Base-by-base conservation (phyloP, 2,888 invertebrate species). In the Cosmia pyralina region DNA sequence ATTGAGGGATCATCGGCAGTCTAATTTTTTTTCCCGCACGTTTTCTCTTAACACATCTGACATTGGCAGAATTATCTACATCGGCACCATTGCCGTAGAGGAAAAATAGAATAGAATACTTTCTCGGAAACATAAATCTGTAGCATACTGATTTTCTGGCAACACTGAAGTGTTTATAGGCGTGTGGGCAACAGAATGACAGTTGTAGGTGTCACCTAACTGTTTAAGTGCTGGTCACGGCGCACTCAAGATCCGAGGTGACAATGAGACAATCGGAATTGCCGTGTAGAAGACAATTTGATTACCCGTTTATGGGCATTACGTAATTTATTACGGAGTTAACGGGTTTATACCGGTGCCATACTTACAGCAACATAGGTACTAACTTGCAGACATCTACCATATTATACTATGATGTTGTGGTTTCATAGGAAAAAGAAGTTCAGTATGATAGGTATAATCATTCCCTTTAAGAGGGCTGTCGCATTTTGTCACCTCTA, bases 201-300 rank as follows among this genome's bases (percentile, higher is more conserved):
- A 19, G 19, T 28, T 66, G 77, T 86, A 78, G 87, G 77, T 67
- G 84, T 77, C 52, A 72, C 28, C 55, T 63, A 71, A 72, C 74
- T 75, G 72, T 76, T 76, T 59, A 52, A 68, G 55, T 64, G 66
- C 46, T 69, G 74, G 66, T 74, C 67, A 53, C 22, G 28, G 59
- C 34, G 59, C 46, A 59, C 17, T 64, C 52, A 44, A 17, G 44
- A 70, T 65, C 52, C n/a, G 50, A 77, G 60, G 67, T 77, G 85
- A 73, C 80, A 75, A 72, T 77, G 65, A 72, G 80, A 75, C 77
- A 69, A 67, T 82, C 57, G 38, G n/a, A 72, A 79, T 55, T 38
- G 52, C 22, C 1, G 13, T 22, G 44, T 38, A 8, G 58, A 52
- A 28, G 46, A 22, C 59, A 28, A 52, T 50, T 67, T 58, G 19